Percentiles rank a stretch among this genome's conserved stretches.
phyloP scores from a whole-genome alignment of 2,797 vertebrate genomes.

The Hybognathus amarus region DNA sequence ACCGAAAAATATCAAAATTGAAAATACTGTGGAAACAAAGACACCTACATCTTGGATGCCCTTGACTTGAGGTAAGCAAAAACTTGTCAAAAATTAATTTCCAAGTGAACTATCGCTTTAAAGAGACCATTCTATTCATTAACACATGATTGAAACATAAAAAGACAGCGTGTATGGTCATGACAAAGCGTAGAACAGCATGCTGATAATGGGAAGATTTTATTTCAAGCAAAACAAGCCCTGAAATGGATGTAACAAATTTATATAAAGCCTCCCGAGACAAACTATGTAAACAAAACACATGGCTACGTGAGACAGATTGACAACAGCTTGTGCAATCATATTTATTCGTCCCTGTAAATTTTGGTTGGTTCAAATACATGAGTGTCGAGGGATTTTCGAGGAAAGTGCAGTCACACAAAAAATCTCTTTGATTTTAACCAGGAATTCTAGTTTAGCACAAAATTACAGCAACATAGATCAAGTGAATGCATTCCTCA shows the following conservation, averaged over 20 bases:
- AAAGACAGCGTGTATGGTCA: slow-evolving; percentile 8
- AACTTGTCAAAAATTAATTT: too few relatives aligned
- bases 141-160: not conserved
- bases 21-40: too few relatives aligned
- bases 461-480: slow-evolving; percentile 87
- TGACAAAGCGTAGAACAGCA: slow-evolving; percentile 1
- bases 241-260: slow-evolving; percentile 28
- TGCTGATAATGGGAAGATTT: slow-evolving; percentile 33
- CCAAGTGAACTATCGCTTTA: too few relatives aligned
- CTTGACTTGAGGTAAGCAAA: too few relatives aligned
- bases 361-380: slow-evolving; percentile 85
- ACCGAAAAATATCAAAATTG: too few relatives aligned
- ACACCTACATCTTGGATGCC: too few relatives aligned
- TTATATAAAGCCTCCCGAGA: not conserved
- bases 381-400: slow-evolving; percentile 80
- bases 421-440: slow-evolving; percentile 68
- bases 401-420: slow-evolving; percentile 86
- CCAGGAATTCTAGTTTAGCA: slow-evolving; percentile 77
- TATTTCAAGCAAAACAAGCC: slow-evolving; percentile 35
- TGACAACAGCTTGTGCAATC: slow-evolving; percentile 77
- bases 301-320: slow-evolving; percentile 14
- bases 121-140: not conserved
- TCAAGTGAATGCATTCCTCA: slow-evolving; percentile 82
- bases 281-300: slow-evolving; percentile 40
- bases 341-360: slow-evolving; percentile 88